Percentiles rank a stretch among this genome's conserved stretches.
phyloP scores from a whole-genome alignment of 2,888 invertebrate species.

The Orchesella flavescens region DNA sequence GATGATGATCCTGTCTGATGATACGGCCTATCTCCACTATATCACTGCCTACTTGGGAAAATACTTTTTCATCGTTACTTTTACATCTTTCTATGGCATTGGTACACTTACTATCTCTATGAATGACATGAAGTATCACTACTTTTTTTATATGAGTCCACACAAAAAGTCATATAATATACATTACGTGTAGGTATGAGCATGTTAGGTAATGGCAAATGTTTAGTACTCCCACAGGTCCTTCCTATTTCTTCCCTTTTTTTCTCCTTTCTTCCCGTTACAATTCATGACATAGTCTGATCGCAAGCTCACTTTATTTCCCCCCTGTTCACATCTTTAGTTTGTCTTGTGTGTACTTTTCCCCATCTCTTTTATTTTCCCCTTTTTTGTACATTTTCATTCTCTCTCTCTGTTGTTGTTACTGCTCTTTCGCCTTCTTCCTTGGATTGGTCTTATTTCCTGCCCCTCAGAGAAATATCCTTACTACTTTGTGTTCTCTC shows the following conservation, averaged over 20 bases:
- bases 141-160: background rate
- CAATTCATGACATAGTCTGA: conserved; percentile 58
- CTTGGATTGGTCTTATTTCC: conserved; percentile 58
- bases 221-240: conserved; percentile 66
- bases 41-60: conserved; percentile 38
- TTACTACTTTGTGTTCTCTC: conserved; percentile 36
- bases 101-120: conserved; percentile 15
- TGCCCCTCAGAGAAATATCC: conserved; percentile 56
- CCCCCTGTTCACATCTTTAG: conserved; percentile 48
- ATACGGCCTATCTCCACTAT: conserved; percentile 57
- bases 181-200: background rate
- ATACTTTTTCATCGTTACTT: conserved; percentile 32
- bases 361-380: conserved; percentile 22
- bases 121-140: conserved; percentile 11
- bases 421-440: conserved; percentile 57
- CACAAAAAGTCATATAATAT: conserved; percentile 12
- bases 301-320: conserved; percentile 63
- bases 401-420: conserved; percentile 42
- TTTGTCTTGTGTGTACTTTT: conserved; percentile 38
- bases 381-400: conserved; percentile 31
- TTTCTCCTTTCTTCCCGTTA: conserved; percentile 42
- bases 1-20: conserved; percentile 62
- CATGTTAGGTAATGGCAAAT: conserved; percentile 60
- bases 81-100: conserved; percentile 8
- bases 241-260: conserved; percentile 40